Conservation (phyloP, 2,113 vertebrate genomes). For the Pipa parva region DNA sequence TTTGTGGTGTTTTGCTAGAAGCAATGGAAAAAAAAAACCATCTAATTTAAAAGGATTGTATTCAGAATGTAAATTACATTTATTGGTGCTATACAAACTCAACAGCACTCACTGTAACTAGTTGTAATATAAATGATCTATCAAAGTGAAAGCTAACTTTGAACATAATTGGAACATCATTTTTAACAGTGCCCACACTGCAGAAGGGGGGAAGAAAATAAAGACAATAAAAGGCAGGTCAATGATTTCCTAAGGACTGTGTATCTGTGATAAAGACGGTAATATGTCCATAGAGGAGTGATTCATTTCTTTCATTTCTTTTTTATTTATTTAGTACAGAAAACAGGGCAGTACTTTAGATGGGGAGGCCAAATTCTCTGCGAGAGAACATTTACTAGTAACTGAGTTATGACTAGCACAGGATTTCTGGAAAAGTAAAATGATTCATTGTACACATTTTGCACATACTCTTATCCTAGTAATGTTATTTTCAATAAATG, state of each 20-base stretch:
- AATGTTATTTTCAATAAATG: constrained; percentile 15
- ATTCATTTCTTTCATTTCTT: constrained; percentile 40
- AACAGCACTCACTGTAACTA: not conserved
- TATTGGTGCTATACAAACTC: not conserved
- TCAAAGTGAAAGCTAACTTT: constrained; percentile 13
- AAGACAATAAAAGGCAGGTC: constrained; percentile 32
- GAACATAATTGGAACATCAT: constrained; percentile 35
- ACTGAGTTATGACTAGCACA: constrained; percentile 19
- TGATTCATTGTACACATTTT: constrained; percentile 37
- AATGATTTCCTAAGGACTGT: constrained; percentile 28
- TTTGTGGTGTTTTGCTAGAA: too few relatives aligned
- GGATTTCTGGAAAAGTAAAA: constrained; percentile 4
- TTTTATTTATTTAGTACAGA: constrained; percentile 19
- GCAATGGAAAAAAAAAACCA: too few relatives aligned
- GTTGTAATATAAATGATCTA: constrained; percentile 18
- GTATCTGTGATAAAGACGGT: not conserved
- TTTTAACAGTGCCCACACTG: constrained; percentile 6
- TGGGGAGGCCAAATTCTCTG: not conserved
- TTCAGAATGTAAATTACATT: not conserved
- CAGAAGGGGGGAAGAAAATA: not conserved
- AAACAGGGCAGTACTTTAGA: constrained; percentile 12
- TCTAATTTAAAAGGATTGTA: not conserved
- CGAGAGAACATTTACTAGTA: constrained; percentile 11
- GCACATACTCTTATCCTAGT: not conserved
- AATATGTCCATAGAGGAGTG: constrained; percentile 27